Evolutionary conservation across 92 coral and sea anemone genomes (phyloP), one percentile per base, ranked within the genome.

Genomic region (Epizoanthus stellaris): DNA sequence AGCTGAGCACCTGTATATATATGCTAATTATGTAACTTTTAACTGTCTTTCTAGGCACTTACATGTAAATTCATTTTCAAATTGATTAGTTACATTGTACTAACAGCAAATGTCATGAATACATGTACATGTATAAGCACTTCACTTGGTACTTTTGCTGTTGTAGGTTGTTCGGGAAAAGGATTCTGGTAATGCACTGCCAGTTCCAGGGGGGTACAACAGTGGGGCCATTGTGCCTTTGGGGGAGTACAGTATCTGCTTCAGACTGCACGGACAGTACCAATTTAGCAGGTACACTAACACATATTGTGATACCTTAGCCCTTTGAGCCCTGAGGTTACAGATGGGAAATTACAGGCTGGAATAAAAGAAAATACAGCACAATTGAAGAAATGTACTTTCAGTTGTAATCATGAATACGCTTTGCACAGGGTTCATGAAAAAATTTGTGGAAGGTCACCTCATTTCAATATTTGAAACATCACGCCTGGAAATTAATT

Each of bases 251-350:
- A 67, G 53, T n/a, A 21, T 63, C 72, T 63, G 72, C 13, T 79
- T 79, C 61, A 79, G 72, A 20, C 39, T 79, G 9, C 49, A 45
- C 3, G 83, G 83, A 19, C 72, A 40, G 13, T 79, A 79, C 61
- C 70, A 43, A 13, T 79, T 79, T 64, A 79, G 64, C 62, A 79
- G 83, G 83, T 75, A 75, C 4, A n/a, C n/a, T n/a, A n/a, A n/a
- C n/a, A 6, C 30, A 5, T 7, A 40, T 11, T 7, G 10, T 62
- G 40, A 19, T 23, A 20, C 49, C 5, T 30, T 30, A 15, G 7
- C 7, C 13, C 17, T 45, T 57, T 30, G 36, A 30, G 36, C 36
- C 36, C 36, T 30, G 36, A 30, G 36, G 36, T 1, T 30, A 30
- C 36, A 30, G 36, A 30, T 30, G 2, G 36, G 36, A 30, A 30